Percentiles rank a stretch among this genome's conserved stretches.
Evolutionary conservation across 2,888 invertebrate species (phyloP).

Genomic region (Eilema sororculum): DNA sequence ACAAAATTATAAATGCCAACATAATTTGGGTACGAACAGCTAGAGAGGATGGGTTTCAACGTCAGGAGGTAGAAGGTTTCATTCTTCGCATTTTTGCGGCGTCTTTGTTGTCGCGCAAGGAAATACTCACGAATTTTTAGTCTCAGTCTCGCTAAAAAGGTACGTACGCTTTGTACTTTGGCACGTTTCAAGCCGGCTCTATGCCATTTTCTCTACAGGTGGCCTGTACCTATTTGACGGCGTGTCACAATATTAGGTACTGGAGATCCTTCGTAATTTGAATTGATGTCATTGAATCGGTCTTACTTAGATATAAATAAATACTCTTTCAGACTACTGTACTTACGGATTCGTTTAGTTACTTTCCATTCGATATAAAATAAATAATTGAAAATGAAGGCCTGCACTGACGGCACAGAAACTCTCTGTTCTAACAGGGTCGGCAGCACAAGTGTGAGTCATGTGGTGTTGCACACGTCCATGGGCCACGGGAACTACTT

Average conservation of each 20-base stretch:
- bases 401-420: too few species aligned
- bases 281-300: slow-evolving; percentile 8
- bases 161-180: slow-evolving; percentile 68
- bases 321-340: background rate
- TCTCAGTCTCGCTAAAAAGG: slow-evolving; percentile 68
- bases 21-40: slow-evolving; percentile 58
- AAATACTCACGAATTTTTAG: slow-evolving; percentile 70
- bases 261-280: slow-evolving; percentile 22
- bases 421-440: too few species aligned
- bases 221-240: slow-evolving; percentile 53
- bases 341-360: background rate
- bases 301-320: background rate
- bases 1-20: slow-evolving; percentile 60
- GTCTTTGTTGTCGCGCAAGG: slow-evolving; percentile 64
- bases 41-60: slow-evolving; percentile 39
- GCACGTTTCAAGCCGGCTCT: slow-evolving; percentile 62
- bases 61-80: slow-evolving; percentile 49
- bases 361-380: too few species aligned
- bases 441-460: too few species aligned
- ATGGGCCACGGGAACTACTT: too few species aligned
- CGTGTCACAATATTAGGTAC: slow-evolving; percentile 28
- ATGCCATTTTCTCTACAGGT: slow-evolving; percentile 70
- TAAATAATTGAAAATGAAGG: too few species aligned
- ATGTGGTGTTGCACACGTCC: too few species aligned
- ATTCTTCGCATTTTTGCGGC: slow-evolving; percentile 74